Base-by-base conservation (phyloP, 2,113 vertebrate genomes). In the Leuciscus idus region DNA sequence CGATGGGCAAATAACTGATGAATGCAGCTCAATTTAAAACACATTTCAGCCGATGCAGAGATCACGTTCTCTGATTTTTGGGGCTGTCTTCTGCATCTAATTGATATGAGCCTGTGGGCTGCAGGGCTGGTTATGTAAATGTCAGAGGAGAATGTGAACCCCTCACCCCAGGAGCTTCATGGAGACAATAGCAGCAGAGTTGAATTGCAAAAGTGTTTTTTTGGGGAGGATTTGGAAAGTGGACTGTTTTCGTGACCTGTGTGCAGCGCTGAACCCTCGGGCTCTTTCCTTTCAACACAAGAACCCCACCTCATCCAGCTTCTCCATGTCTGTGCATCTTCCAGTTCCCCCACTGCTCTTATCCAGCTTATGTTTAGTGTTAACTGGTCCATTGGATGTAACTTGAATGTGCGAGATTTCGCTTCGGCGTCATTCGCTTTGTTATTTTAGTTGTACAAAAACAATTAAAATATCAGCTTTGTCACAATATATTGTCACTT, bases 71-170 rank as follows among this genome's bases (percentile, higher is more conserved):
- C 48, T 15, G 30, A 62, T 50, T 12, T 79, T 43, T 6, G 23
- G 74, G n/a, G 3, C 62, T 57, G 28, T 57, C 50, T 72, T 36
- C 28, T 80, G 46, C 48, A 26, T 80, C 48, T 85, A 85, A 85
- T 80, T 80, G 84, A 78, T 70, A 28, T 2, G 33, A 85, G 78
- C 76, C 84, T 30, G 28, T 59, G 64, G 84, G 48, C 76, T 59
- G 50, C 46, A 70, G 64, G 84, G 48, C 76, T 59, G 64, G 61
- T 79, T 72, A 85, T 85, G 84, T 21, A 79, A 55, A 85, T 80
- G 39, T 11, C 12, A 62, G n/a, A 46, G 7, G 43, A 82, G 62
- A 66, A 33, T 2, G 62, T 82, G 28, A 66, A 66, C 62, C 46
- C 26, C 19, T 68, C 39, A 70, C 64, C 62, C 19, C 26, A 0